Conservation (phyloP, 2,797 vertebrate genomes). For the Eulemur mongoz region DNA sequence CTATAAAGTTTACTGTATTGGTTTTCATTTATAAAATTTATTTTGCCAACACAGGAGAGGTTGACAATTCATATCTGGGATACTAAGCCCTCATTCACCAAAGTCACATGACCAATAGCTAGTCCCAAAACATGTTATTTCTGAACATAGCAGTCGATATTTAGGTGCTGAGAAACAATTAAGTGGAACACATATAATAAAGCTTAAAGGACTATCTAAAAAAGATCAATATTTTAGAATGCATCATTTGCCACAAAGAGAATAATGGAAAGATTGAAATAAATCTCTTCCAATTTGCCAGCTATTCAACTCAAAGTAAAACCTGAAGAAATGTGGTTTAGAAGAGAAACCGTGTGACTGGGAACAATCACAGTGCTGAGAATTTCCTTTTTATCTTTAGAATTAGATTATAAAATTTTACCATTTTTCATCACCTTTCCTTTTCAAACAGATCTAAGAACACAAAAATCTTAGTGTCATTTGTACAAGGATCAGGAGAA, state of each 20-base stretch:
- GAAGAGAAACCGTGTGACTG: neutral
- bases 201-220: neutral
- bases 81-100: neutral
- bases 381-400: neutral
- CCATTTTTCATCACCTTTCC: neutral
- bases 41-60: neutral
- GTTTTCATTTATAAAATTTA: conserved; percentile 31
- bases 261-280: neutral
- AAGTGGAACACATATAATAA: conserved; percentile 24
- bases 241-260: neutral
- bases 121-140: neutral
- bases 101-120: neutral
- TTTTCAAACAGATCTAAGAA: conserved; percentile 15
- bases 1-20: conserved; percentile 17
- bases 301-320: neutral
- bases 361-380: neutral
- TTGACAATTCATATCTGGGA: neutral
- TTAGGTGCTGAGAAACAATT: conserved; percentile 9
- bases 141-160: neutral
- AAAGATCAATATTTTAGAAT: neutral
- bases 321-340: neutral
- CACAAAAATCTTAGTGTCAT: neutral
- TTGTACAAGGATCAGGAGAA: neutral
- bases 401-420: conserved; percentile 24
- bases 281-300: neutral